phyloP scores from a whole-genome alignment of 2,797 vertebrate genomes.

The Xerus rutilus region DNA sequence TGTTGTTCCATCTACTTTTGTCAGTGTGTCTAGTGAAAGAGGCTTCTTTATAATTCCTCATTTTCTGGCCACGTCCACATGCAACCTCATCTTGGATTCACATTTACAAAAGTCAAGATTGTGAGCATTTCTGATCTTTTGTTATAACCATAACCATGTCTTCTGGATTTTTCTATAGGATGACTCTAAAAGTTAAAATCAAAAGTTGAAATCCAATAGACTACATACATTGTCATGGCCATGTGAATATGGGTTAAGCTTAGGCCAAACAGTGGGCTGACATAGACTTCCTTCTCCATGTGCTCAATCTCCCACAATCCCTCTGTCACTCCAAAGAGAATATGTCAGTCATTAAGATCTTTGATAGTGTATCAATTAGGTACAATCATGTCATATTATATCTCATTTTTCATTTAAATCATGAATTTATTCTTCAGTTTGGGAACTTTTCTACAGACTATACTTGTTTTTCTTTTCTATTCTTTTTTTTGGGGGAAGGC shows the following conservation, averaged over 20 bases:
- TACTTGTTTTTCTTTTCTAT: background rate
- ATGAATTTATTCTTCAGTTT: conserved; percentile 2
- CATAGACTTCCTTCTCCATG: background rate
- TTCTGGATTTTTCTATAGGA: background rate
- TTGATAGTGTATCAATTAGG: background rate
- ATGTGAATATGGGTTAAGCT: background rate
- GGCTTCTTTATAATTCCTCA: background rate
- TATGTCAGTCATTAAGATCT: background rate
- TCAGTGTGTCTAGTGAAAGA: background rate
- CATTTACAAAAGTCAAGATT: background rate
- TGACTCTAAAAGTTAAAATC: conserved; percentile 12
- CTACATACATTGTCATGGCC: background rate
- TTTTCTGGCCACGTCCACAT: background rate
- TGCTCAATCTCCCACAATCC: background rate
- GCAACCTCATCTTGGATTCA: background rate
- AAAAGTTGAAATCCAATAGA: background rate
- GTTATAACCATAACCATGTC: background rate
- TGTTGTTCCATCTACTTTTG: background rate
- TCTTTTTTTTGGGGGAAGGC: too few species aligned
- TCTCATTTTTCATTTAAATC: background rate
- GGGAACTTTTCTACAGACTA: background rate
- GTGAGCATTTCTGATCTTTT: background rate
- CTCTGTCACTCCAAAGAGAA: background rate
- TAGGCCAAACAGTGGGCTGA: background rate
- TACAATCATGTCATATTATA: background rate